phyloP scores from a whole-genome alignment of 2,888 invertebrate genomes.

The Tachystola acroxantha region DNA sequence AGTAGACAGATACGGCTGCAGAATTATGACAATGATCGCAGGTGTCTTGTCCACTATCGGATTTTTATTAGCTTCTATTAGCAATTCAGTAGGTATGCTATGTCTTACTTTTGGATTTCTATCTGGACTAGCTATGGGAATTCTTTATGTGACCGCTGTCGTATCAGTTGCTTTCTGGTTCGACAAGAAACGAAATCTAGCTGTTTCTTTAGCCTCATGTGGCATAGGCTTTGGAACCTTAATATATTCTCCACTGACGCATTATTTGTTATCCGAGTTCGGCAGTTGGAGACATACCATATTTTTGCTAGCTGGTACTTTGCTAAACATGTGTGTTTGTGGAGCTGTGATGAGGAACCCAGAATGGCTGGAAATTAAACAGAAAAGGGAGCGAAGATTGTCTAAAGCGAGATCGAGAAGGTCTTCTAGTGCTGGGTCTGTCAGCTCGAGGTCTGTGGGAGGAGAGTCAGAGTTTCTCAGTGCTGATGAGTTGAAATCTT shows the following conservation, averaged over 20 bases:
- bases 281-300: conserved; percentile 91
- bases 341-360: conserved; percentile 93
- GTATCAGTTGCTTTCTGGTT: conserved; percentile 96
- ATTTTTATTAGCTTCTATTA: conserved; percentile 84
- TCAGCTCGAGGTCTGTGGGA: conserved; percentile 67
- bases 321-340: conserved; percentile 91
- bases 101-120: conserved; percentile 90
- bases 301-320: conserved; percentile 86
- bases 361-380: conserved; percentile 85
- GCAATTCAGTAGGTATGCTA: conserved; percentile 85
- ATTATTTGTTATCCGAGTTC: conserved; percentile 80
- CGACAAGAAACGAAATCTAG: conserved; percentile 89
- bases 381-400: conserved; percentile 69
- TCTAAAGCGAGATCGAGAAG: conserved; percentile 56
- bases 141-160: conserved; percentile 92
- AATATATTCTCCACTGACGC: conserved; percentile 90
- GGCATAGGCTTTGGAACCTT: conserved; percentile 94
- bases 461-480: conserved; percentile 74
- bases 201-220: conserved; percentile 91
- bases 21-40: conserved; percentile 84
- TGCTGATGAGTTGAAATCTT: conserved; percentile 80
- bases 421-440: conserved; percentile 70
- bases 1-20: conserved; percentile 90
- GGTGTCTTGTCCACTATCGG: conserved; percentile 85
- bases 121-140: conserved; percentile 89